Evolutionary conservation across 2,113 vertebrate species (phyloP).

Genomic region (Centropristis striata): DNA sequence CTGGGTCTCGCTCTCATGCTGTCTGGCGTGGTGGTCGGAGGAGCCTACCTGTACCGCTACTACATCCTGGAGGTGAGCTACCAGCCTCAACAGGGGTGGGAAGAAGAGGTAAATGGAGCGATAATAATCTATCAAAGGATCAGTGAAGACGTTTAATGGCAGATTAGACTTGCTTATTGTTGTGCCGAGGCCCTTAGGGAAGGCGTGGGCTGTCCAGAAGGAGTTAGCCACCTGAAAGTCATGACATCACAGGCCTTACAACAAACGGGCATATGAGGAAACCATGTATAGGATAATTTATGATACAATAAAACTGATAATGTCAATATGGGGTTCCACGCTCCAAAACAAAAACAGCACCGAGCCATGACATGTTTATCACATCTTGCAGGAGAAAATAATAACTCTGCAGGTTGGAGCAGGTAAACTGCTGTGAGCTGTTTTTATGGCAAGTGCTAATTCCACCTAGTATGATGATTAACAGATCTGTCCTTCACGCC

Average conservation of each 20-base stretch:
- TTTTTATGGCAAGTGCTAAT: background rate
- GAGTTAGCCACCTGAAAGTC: too few relatives aligned
- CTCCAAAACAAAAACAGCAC: background rate
- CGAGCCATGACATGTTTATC: background rate
- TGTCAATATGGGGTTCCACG: background rate
- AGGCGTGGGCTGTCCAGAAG: too few relatives aligned
- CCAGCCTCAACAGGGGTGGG: background rate
- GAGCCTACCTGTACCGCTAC: slow-evolving; percentile 93
- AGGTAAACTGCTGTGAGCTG: background rate
- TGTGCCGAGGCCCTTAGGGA: background rate
- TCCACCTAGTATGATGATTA: background rate
- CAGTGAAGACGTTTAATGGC: background rate
- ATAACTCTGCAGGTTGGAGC: background rate
- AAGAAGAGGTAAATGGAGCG: slow-evolving; percentile 4
- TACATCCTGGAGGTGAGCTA: slow-evolving; percentile 89
- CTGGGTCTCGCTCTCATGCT: slow-evolving; percentile 95
- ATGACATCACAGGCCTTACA: background rate
- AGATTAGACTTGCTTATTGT: background rate
- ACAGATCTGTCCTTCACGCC: background rate
- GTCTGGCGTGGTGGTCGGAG: slow-evolving; percentile 93
- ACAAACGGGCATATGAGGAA: too few relatives aligned
- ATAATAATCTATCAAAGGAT: rapidly evolving
- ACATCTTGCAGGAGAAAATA: too few relatives aligned
- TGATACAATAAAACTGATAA: too few relatives aligned
- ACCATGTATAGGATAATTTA: too few relatives aligned